Evolutionary conservation across 1,140 invertebrate genomes (phyloP), one percentile per base, ranked within the genome.

Genomic region (Halyomorpha halys): DNA sequence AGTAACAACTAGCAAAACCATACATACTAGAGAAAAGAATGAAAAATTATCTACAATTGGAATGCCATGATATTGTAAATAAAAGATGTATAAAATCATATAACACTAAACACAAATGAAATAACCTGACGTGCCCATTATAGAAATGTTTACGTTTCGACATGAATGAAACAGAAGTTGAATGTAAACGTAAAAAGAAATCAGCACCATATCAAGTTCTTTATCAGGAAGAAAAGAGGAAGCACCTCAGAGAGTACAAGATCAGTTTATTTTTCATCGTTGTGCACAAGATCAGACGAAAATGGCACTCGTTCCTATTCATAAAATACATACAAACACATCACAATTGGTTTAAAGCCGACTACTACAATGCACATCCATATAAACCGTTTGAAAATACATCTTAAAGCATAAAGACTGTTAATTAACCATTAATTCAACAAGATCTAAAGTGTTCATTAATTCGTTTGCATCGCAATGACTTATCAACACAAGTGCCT

Each of bases 401-500:
- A 39, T 39, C 34, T 39, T 39, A 39, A 3, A 9, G 34, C 34
- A 39, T 39, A 39, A 13, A 13, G 13, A 39, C 34, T 39, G 34
- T 39, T 39, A 39, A 39, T 39, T 39, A 39, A 39, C 34, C 5
- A 39, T 11, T 39, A 39, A 39, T 39, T 39, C 34, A 39, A 39
- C 34, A 39, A 39, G 34, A 39, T 39, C 34, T 39, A 39, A 39
- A 56, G 23, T 56, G 23, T 56, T 56, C 53, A 56, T 56, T 56
- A 56, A 56, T 23, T 56, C 23, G 53, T 56, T 56, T 23, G 53
- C 53, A 56, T 56, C 53, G 53, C 53, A 56, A 56, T 56, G 53
- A 56, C 53, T 56, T 56, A 56, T 56, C 53, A 56, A 56, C 53
- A 56, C 53, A 56, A 56, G 53, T 56, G 53, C 53, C 53, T 56